phyloP scores from a whole-genome alignment of 2,888 invertebrate genomes.

The Sarcophaga caerulescens region DNA sequence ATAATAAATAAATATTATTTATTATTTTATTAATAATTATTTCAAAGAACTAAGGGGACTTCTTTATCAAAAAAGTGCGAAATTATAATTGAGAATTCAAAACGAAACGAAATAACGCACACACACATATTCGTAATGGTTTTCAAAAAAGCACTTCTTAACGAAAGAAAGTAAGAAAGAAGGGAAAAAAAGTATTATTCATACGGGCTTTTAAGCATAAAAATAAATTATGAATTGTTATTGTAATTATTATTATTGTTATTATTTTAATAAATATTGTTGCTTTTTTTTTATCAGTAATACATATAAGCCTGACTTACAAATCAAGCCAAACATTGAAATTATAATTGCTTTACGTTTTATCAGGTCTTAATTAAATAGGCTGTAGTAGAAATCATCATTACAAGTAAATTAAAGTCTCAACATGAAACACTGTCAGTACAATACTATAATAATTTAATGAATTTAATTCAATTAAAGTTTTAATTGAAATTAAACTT shows the following conservation, averaged over 20 bases:
- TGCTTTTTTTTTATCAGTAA: not conserved
- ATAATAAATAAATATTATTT: constrained; percentile 13
- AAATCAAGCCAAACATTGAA: no score
- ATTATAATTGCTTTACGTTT: no score
- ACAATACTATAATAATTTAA: no score
- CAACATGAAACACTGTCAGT: no score
- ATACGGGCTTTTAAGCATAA: constrained; percentile 39
- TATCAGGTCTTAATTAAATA: no score
- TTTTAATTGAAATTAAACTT: no score
- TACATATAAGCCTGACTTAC: not conserved
- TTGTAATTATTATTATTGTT: not conserved
- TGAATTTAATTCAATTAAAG: no score
- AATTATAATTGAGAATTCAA: constrained; percentile 23
- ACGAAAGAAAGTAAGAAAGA: not conserved
- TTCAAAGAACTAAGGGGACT: constrained; percentile 30
- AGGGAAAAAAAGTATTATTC: not conserved
- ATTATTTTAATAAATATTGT: not conserved
- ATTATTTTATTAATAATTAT: constrained; percentile 21
- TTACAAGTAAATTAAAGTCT: no score
- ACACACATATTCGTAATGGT: constrained; percentile 37
- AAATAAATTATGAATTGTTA: constrained; percentile 48
- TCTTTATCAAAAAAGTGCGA: constrained; percentile 33
- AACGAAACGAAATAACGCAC: constrained; percentile 32
- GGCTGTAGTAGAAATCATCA: no score
- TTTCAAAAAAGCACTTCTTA: constrained; percentile 42